Conservation (phyloP, 2,797 vertebrate species). For the Salarias fasciatus region DNA sequence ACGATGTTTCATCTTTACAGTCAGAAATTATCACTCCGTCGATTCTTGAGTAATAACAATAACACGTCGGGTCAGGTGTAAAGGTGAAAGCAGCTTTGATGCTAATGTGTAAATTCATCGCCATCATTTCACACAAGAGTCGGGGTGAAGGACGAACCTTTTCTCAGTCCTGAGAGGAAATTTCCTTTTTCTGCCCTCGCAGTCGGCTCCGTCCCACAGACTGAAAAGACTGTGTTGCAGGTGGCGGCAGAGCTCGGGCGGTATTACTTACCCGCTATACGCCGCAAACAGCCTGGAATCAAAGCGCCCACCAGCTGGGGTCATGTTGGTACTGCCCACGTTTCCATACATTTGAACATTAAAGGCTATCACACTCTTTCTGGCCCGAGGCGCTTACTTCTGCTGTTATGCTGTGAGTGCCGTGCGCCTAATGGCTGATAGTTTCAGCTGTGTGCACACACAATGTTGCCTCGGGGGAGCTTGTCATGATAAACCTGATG, state of each 20-base stretch:
- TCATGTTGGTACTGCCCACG: constrained; percentile 20
- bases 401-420: constrained; percentile 22
- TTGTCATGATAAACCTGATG: constrained; percentile 41
- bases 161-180: constrained; percentile 20
- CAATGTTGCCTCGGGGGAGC: constrained; percentile 27
- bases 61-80: background rate
- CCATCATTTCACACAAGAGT: constrained; percentile 15
- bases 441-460: constrained; percentile 38
- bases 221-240: constrained; percentile 33
- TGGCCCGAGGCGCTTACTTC: constrained; percentile 23
- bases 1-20: background rate
- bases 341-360: constrained; percentile 46
- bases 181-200: constrained; percentile 38
- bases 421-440: constrained; percentile 36
- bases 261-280: constrained; percentile 32
- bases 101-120: constrained; percentile 18
- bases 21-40: background rate
- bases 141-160: constrained; percentile 6
- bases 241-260: constrained; percentile 34
- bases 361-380: constrained; percentile 32
- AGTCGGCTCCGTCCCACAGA: constrained; percentile 23
- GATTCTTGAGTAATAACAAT: background rate
- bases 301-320: constrained; percentile 18
- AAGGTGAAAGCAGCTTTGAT: background rate
- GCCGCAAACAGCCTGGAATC: constrained; percentile 29